phyloP scores from a whole-genome alignment of 2,797 vertebrate species.

The Leuciscus waleckii region DNA sequence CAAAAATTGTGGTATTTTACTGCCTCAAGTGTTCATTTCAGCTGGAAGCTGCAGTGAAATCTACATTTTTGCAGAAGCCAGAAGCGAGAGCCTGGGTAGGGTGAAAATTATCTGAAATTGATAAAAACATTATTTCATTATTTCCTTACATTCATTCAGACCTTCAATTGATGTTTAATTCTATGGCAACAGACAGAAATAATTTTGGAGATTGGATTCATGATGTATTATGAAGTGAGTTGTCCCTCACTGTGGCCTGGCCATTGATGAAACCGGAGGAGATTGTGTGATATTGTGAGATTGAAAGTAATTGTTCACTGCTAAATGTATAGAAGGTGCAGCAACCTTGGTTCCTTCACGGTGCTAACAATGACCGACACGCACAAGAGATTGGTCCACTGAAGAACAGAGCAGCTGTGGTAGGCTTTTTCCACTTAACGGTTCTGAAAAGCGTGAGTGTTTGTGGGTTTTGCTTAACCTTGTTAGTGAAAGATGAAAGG shows the following conservation, averaged over 20 bases:
- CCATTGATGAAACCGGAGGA: background rate
- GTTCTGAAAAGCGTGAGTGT: slow-evolving; percentile 36
- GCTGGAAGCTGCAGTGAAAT: background rate
- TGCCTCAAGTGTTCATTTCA: background rate
- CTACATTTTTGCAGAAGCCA: background rate
- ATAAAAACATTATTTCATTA: background rate
- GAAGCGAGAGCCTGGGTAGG: background rate
- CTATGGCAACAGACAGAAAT: background rate
- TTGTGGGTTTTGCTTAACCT: slow-evolving; percentile 40
- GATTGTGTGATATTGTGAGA: slow-evolving; percentile 18
- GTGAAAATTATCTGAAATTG: background rate
- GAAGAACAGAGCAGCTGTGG: slow-evolving; percentile 20
- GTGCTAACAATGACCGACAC: slow-evolving; percentile 37
- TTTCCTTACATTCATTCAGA: background rate
- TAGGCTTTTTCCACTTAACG: slow-evolving; percentile 36
- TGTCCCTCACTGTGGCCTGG: background rate
- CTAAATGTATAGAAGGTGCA: background rate
- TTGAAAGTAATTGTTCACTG: slow-evolving; percentile 21
- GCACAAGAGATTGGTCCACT: background rate
- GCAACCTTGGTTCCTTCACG: slow-evolving; percentile 21
- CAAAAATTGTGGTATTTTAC: background rate
- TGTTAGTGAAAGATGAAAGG: slow-evolving; percentile 40
- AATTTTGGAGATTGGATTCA: background rate
- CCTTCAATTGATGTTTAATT: background rate
- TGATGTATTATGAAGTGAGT: slow-evolving; percentile 2